These are phyloP conservation scores for Cyclina sinensis DNA, from an alignment of 1,140 invertebrate genomes.

Conservation along the genomic window DNA sequence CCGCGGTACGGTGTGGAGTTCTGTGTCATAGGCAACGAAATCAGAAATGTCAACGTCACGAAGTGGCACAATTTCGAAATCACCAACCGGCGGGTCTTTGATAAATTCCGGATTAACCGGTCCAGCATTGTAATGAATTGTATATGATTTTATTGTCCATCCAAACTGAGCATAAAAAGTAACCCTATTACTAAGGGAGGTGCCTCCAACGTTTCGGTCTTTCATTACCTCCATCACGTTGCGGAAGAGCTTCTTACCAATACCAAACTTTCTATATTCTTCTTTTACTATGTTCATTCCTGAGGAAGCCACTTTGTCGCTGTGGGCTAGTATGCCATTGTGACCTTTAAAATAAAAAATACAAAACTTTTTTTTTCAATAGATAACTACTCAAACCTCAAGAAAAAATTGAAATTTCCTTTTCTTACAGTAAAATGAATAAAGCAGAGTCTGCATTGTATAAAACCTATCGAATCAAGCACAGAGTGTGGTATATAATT, in stretches of 20 bases:
- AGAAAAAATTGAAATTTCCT: too few relatives aligned
- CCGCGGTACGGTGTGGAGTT: constrained; percentile 72
- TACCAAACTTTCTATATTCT: constrained; percentile 70
- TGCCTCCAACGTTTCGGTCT: constrained; percentile 75
- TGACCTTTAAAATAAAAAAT: constrained; percentile 64
- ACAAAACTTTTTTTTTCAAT: too few relatives aligned
- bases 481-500: too few relatives aligned
- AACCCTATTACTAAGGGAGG: constrained; percentile 73
- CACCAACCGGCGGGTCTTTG: constrained; percentile 50
- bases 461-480: too few relatives aligned
- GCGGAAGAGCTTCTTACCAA: constrained; percentile 71
- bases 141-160: constrained; percentile 76
- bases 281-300: constrained; percentile 78
- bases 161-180: constrained; percentile 77
- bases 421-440: too few relatives aligned
- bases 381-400: too few relatives aligned
- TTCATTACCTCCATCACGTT: constrained; percentile 74
- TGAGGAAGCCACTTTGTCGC: constrained; percentile 71
- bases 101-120: constrained; percentile 72
- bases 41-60: constrained; percentile 70
- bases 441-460: too few relatives aligned
- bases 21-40: constrained; percentile 73
- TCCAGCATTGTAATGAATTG: constrained; percentile 75
- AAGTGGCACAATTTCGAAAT: constrained; percentile 71
- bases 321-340: constrained; percentile 73